Conservation (phyloP, 1,140 invertebrate genomes). For the Pseudomyrmex cubaensis region DNA sequence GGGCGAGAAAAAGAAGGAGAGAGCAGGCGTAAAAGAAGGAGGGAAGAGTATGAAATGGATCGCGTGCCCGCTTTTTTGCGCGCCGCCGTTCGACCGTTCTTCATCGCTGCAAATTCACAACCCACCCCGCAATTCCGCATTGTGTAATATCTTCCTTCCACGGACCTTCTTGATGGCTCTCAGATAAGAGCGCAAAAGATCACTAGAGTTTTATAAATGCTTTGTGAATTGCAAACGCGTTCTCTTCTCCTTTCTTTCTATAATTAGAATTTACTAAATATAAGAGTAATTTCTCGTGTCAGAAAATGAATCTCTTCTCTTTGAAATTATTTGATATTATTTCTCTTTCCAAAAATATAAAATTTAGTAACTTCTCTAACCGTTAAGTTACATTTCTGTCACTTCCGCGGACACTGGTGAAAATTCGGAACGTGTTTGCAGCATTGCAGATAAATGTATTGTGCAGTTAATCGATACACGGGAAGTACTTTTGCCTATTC, state of each 20-base stretch:
- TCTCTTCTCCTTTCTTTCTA: too few relatives aligned
- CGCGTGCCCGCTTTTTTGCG: slow-evolving; percentile 70
- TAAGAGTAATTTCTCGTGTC: too few relatives aligned
- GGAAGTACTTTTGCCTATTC: neutral
- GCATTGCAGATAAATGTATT: slow-evolving; percentile 24
- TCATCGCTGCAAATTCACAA: slow-evolving; percentile 54
- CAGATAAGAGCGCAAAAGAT: slow-evolving; percentile 4
- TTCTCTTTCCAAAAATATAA: too few relatives aligned
- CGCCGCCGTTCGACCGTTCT: slow-evolving; percentile 52
- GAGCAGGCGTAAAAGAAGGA: slow-evolving; percentile 32
- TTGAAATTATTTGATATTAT: too few relatives aligned
- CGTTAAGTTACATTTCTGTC: neutral
- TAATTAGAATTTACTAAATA: too few relatives aligned
- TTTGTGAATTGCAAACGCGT: neutral
- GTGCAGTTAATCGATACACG: slow-evolving; percentile 12
- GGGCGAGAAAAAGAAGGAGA: neutral
- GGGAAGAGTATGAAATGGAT: slow-evolving; percentile 64
- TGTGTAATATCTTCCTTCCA: slow-evolving; percentile 4
- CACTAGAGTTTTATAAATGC: slow-evolving; percentile 65
- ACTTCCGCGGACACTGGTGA: neutral
- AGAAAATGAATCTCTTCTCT: too few relatives aligned
- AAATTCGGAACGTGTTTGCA: neutral
- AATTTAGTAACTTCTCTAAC: too few relatives aligned
- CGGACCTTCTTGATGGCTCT: slow-evolving; percentile 8
- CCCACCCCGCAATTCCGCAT: slow-evolving; percentile 24